A percentile compares a stretch with the other conserved stretches of the same genome.
Evolutionary conservation across 2,797 vertebrate genomes (phyloP).

Genomic region (Rhinella marina): DNA sequence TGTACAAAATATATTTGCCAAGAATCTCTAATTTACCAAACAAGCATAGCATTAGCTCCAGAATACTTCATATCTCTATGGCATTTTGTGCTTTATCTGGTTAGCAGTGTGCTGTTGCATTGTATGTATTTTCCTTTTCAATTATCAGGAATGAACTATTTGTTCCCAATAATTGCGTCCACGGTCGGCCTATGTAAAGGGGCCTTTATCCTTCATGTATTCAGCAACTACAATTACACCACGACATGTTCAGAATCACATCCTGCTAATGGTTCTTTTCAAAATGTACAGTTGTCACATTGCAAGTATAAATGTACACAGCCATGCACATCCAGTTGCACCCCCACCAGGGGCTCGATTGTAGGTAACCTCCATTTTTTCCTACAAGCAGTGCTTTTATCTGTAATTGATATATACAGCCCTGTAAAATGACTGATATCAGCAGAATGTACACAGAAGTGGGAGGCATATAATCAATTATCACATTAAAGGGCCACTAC

Average conservation of each 20-base stretch:
- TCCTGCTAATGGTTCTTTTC: not conserved
- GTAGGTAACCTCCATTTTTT: not conserved
- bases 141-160: too few species aligned
- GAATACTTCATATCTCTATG: too few species aligned
- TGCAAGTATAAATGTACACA: not conserved
- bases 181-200: too few species aligned
- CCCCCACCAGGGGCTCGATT: not conserved
- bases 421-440: constrained; percentile 20
- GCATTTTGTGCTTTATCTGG: too few species aligned
- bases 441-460: constrained; percentile 32
- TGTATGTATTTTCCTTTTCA: too few species aligned
- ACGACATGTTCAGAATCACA: too few species aligned
- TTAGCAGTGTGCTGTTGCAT: too few species aligned
- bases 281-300: not conserved
- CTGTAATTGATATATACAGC: constrained; percentile 32
- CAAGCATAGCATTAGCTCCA: too few species aligned
- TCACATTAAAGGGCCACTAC: constrained; percentile 49
- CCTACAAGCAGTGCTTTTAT: constrained; percentile 7
- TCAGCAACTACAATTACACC: not conserved
- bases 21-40: too few species aligned
- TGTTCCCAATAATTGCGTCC: too few species aligned
- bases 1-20: too few species aligned
- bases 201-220: not conserved
- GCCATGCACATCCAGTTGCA: not conserved
- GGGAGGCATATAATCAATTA: constrained; percentile 47